A percentile compares a stretch with the other conserved stretches of the same genome.
phyloP scores from a whole-genome alignment of 1,140 invertebrate genomes.

The Rhopalosiphum padi region DNA sequence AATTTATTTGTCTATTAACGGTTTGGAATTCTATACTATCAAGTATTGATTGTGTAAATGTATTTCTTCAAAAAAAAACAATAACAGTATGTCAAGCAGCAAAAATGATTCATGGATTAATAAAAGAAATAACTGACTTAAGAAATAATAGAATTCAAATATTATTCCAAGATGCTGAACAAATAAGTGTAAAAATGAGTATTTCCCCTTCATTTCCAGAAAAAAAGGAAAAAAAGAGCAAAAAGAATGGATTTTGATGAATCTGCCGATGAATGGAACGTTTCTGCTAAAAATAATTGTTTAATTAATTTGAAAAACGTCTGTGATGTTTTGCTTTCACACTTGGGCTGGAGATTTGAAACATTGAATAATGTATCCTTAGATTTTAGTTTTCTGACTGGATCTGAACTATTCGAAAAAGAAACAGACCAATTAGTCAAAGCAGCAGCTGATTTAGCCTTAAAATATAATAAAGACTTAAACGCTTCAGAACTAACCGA shows the following conservation, averaged over 20 bases:
- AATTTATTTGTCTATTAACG: conserved; percentile 12
- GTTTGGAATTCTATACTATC: conserved; percentile 18
- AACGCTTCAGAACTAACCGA: neutral
- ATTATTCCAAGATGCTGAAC: neutral
- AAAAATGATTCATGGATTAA: conserved; percentile 1
- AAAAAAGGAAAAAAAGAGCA: neutral
- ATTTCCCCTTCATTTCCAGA: neutral
- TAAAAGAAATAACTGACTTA: no score
- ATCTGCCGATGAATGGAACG: neutral
- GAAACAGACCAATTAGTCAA: neutral
- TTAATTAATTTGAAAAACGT: conserved; percentile 1
- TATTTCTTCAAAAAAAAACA: neutral
- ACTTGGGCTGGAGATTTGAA: neutral
- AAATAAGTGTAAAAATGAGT: neutral
- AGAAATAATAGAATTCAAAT: neutral
- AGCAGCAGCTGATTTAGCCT: neutral
- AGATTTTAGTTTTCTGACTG: neutral
- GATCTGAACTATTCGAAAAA: neutral
- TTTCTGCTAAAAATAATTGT: neutral
- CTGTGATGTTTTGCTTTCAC: neutral
- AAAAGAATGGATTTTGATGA: neutral
- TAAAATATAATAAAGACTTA: conserved; percentile 28
- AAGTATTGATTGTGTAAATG: conserved; percentile 13
- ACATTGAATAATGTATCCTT: neutral
- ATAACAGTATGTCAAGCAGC: neutral